Evolutionary conservation across 2,888 invertebrate genomes (phyloP).

Genomic region (Hydroisotoma schaefferi): DNA sequence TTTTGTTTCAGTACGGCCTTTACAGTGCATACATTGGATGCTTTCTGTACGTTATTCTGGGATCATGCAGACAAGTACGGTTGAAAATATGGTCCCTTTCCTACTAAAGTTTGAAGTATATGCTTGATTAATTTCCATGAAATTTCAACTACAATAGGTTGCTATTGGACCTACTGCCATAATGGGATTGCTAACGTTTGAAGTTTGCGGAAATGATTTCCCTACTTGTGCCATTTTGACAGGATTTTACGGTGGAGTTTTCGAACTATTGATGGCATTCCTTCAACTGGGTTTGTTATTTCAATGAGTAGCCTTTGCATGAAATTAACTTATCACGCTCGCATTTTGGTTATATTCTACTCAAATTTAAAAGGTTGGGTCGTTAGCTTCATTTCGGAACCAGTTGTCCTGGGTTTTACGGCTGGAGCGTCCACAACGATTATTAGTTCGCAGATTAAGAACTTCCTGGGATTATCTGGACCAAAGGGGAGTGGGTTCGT

Average conservation of each 20-base stretch:
- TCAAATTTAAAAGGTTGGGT: conserved; percentile 64
- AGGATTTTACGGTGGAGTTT: conserved; percentile 43
- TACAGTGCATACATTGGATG: conserved; percentile 52
- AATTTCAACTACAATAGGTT: background rate
- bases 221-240: conserved; percentile 42
- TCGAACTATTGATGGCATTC: conserved; percentile 44
- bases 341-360: background rate
- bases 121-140: no score
- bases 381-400: conserved; percentile 84
- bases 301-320: background rate
- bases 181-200: conserved; percentile 51
- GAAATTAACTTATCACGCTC: background rate
- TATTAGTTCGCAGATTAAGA: conserved; percentile 27
- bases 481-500: conserved; percentile 41
- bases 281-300: conserved; percentile 37
- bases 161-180: conserved; percentile 55
- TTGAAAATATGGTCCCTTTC: no score
- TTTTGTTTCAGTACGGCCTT: conserved; percentile 34
- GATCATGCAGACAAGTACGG: conserved; percentile 56
- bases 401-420: conserved; percentile 84
- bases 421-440: conserved; percentile 34
- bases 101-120: no score
- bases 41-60: conserved; percentile 56
- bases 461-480: conserved; percentile 23
- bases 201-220: conserved; percentile 42